Evolutionary conservation across 2,797 vertebrate genomes (phyloP), one percentile per base, ranked within the genome.

Genomic region (Gymnopithys bicolor): DNA sequence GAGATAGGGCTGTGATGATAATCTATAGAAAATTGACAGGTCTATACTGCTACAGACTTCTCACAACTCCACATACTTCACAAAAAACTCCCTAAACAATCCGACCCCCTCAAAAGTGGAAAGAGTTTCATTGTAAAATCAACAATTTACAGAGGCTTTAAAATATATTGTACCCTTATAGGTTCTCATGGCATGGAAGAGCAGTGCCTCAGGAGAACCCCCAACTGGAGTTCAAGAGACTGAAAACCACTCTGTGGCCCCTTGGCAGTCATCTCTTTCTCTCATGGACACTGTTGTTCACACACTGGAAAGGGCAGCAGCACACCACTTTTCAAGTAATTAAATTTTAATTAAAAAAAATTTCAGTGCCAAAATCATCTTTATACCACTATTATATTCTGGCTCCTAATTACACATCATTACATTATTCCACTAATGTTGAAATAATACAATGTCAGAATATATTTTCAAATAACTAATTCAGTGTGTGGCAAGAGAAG

Each of bases 271-370:
- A 49, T 22, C 35, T 11, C 22, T 76, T 79, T 73, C 37, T n/a
- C 45, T 71, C 51, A 51, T 1, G 3, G 62, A n/a, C 58, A 53
- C 30, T 33, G 43, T 27, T 76, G 64, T 52, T 85, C 59, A 45
- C 37, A 64, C 15, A 48, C 3, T 41, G 55, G 21, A 67, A 91
- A 90, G 59, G 41, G 70, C 30, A 93, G 74, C 7, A 76, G 32
- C 56, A 63, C 0, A 1, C 74, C 24, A 58, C 62, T 77, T 84
- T n/a, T 11, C 14, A 75, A 70, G 37, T 56, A 90, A 95, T 87
- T 59, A 88, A 86, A 95, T 88, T 82, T 91, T 90, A 91, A 86
- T 91, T 63, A 8, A 60, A 87, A 92, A 75, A 74, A 49, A 28
- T 21, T 52, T 77, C 11, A 15, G 58, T 74, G 76, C 11, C 14